Evolutionary conservation across 2,888 invertebrate genomes (phyloP).

Genomic region (Chloromyia formosa): DNA sequence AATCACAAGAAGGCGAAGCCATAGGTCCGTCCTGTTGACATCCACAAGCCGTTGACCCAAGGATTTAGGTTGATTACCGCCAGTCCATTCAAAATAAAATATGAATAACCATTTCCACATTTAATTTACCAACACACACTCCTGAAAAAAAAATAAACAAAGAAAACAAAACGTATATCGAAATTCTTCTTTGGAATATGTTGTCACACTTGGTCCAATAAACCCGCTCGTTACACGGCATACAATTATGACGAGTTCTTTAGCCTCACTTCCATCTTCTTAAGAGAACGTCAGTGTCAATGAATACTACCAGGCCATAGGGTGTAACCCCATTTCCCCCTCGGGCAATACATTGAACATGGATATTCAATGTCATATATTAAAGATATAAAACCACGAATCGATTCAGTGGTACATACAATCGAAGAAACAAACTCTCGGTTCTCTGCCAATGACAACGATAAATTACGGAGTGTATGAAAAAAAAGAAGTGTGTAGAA

Average conservation of each 20-base stretch:
- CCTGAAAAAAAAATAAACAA: too few relatives aligned
- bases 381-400: slow-evolving; percentile 26
- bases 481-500: slow-evolving; percentile 35
- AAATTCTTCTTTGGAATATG: not conserved
- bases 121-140: too few relatives aligned
- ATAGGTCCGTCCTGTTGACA: too few relatives aligned
- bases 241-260: slow-evolving; percentile 26
- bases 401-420: slow-evolving; percentile 21
- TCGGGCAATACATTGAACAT: slow-evolving; percentile 8
- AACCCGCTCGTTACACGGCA: not conserved
- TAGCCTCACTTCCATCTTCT: slow-evolving; percentile 29
- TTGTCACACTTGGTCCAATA: slow-evolving; percentile 17
- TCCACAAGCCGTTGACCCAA: too few relatives aligned
- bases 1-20: too few relatives aligned
- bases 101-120: too few relatives aligned
- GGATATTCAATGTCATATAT: slow-evolving; percentile 38
- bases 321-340: not conserved
- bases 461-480: slow-evolving; percentile 38
- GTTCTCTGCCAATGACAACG: slow-evolving; percentile 36
- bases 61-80: too few relatives aligned
- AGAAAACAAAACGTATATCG: not conserved
- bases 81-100: too few relatives aligned
- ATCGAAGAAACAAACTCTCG: slow-evolving; percentile 36
- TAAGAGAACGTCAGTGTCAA: slow-evolving; percentile 28
- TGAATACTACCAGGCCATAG: not conserved